Conservation (phyloP, 1,140 invertebrate genomes). For the Watersipora subatra region DNA sequence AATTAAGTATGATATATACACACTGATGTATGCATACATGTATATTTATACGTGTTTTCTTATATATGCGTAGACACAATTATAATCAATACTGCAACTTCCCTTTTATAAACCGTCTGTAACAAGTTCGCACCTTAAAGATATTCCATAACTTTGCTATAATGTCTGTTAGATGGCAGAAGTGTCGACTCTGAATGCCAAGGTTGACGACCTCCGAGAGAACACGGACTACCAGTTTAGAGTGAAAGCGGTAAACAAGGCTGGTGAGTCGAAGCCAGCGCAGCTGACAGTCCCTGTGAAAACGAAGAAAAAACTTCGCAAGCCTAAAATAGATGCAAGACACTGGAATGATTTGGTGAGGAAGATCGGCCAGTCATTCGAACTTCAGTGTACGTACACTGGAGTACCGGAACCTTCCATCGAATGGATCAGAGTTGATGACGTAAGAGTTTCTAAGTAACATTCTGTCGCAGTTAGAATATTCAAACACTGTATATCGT, state of each 20-base stretch:
- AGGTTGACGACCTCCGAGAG: conserved; percentile 56
- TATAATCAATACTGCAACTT: no score
- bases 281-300: conserved; percentile 53
- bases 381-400: neutral
- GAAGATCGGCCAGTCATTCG: neutral
- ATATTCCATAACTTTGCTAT: no score
- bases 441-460: no score
- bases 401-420: neutral
- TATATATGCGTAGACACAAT: no score
- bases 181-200: conserved; percentile 45
- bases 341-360: neutral
- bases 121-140: no score
- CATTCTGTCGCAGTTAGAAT: no score
- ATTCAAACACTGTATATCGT: no score
- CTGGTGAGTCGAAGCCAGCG: conserved; percentile 76
- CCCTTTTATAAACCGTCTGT: no score
- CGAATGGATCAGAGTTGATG: neutral
- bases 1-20: no score
- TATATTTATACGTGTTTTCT: no score
- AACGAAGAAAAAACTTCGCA: conserved; percentile 74
- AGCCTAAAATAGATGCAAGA: conserved; percentile 2
- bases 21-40: no score
- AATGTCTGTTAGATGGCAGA: conserved; percentile 83
- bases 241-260: conserved; percentile 78
- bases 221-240: conserved; percentile 85